phyloP scores from a whole-genome alignment of 2,113 vertebrate genomes.

The Ploceus nigricollis region DNA sequence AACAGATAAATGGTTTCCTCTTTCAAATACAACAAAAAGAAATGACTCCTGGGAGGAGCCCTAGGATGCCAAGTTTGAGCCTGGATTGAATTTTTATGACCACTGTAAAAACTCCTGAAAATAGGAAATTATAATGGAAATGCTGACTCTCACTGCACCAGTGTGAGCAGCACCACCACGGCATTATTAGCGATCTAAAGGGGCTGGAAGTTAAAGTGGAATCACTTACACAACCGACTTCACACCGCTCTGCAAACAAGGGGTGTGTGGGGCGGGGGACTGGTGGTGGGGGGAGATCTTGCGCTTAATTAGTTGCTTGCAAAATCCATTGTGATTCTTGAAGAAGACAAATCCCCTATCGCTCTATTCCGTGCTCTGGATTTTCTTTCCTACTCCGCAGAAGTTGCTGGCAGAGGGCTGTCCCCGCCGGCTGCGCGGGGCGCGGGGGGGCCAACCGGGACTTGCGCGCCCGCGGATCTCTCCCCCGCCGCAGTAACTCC shows the following conservation, averaged over 20 bases:
- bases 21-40: slow-evolving; percentile 63
- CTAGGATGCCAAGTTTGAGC: slow-evolving; percentile 55
- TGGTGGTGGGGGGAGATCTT: not conserved
- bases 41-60: slow-evolving; percentile 56
- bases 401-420: not conserved
- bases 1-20: slow-evolving; percentile 68
- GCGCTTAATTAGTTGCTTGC: slow-evolving; percentile 13
- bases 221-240: slow-evolving; percentile 23
- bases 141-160: slow-evolving; percentile 32
- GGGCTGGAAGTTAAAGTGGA: slow-evolving; percentile 23
- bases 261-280: not conserved
- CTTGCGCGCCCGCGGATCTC: not conserved
- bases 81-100: slow-evolving; percentile 60
- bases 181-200: not conserved
- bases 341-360: slow-evolving; percentile 20
- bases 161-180: not conserved
- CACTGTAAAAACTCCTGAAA: slow-evolving; percentile 65
- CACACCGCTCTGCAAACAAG: not conserved
- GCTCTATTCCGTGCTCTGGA: not conserved
- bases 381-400: not conserved
- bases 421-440: not conserved
- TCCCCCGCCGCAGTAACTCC: not conserved
- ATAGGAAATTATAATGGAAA: slow-evolving; percentile 69
- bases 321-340: slow-evolving; percentile 20
- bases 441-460: not conserved